Conservation (phyloP, 2,888 invertebrate species). For the Troilus luridus region DNA sequence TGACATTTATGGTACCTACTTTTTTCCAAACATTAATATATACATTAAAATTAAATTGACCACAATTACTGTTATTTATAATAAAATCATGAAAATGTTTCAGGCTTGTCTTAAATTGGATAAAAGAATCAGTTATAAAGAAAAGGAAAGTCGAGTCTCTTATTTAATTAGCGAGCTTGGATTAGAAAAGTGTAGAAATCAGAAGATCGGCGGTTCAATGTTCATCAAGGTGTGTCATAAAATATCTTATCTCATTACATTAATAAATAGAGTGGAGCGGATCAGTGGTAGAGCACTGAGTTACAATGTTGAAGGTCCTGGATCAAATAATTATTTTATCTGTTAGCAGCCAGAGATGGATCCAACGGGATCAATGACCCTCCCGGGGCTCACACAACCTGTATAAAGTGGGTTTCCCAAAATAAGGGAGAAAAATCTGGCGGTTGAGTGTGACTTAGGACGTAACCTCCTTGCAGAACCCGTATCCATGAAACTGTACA, state of each 20-base stretch:
- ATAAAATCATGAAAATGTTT: slow-evolving; percentile 58
- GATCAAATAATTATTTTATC: no score
- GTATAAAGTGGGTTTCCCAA: no score
- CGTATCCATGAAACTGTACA: no score
- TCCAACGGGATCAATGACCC: no score
- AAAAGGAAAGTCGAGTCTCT: slow-evolving; percentile 78
- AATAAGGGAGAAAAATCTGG: no score
- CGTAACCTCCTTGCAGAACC: no score
- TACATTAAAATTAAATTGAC: neutral
- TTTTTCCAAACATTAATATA: neutral
- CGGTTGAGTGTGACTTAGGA: no score
- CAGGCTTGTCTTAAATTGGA: slow-evolving; percentile 88
- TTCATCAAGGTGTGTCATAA: slow-evolving; percentile 53
- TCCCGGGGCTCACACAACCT: no score
- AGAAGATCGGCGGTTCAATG: slow-evolving; percentile 78
- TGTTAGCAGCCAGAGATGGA: no score
- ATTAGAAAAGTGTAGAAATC: slow-evolving; percentile 78
- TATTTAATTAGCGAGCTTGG: slow-evolving; percentile 81
- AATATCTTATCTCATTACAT: neutral
- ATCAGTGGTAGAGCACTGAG: no score
- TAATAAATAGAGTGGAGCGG: no score
- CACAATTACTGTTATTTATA: neutral
- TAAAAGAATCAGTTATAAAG: slow-evolving; percentile 74
- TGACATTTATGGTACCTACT: slow-evolving; percentile 83
- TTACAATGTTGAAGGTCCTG: no score